phyloP scores from a whole-genome alignment of 2,113 vertebrate genomes.

The Shinisaurus crocodilurus region DNA sequence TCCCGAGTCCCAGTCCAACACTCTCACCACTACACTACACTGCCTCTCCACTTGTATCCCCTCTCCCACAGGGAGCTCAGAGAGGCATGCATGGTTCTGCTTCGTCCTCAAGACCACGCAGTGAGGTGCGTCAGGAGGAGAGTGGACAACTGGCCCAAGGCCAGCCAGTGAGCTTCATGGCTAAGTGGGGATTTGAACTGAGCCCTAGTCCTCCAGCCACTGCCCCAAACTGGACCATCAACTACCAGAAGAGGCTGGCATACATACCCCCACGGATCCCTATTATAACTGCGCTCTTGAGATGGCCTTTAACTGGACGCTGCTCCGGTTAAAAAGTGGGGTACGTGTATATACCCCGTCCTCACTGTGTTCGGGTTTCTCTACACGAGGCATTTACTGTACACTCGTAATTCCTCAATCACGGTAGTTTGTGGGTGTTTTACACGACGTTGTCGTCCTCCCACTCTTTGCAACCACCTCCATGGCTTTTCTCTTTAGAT shows the following conservation, averaged over 20 bases:
- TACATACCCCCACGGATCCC: background rate
- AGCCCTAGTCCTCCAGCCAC: background rate
- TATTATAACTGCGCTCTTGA: too few relatives aligned
- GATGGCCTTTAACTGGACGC: background rate
- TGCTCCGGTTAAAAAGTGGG: background rate
- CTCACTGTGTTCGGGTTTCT: background rate
- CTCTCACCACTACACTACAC: too few relatives aligned
- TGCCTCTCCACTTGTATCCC: too few relatives aligned
- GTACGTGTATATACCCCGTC: background rate
- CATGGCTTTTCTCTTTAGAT: too few relatives aligned
- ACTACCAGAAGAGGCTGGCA: background rate
- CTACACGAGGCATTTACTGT: too few relatives aligned
- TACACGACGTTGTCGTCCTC: too few relatives aligned
- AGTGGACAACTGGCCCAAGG: background rate
- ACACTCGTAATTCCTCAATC: too few relatives aligned
- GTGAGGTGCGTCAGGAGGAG: background rate
- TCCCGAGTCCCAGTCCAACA: too few relatives aligned
- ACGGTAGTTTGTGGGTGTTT: too few relatives aligned
- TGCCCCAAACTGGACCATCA: background rate
- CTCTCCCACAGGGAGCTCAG: background rate
- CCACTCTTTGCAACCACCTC: too few relatives aligned
- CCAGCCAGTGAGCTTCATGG: background rate
- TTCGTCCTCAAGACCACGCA: background rate
- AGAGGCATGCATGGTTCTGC: background rate
- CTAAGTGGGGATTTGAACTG: background rate